phyloP scores from a whole-genome alignment of 2,797 vertebrate genomes.

The Centropyge bicolor region DNA sequence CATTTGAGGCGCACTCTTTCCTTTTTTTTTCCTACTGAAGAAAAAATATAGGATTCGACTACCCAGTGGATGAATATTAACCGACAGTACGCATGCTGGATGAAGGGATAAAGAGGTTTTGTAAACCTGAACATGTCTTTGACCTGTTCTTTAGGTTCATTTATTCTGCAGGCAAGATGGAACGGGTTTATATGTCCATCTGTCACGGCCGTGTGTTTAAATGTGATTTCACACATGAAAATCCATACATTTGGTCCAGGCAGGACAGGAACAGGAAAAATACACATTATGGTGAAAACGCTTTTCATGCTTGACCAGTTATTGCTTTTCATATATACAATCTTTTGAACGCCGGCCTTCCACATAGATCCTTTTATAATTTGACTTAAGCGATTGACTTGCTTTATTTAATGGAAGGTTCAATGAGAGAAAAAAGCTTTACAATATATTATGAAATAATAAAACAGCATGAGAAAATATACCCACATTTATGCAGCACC shows the following conservation, averaged over 20 bases:
- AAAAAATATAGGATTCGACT: not conserved
- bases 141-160: constrained; percentile 15
- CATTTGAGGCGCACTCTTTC: not conserved
- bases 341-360: not conserved
- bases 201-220: constrained; percentile 31
- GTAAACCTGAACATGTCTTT: constrained; percentile 13
- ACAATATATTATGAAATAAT: not conserved
- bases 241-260: constrained; percentile 21
- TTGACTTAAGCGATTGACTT: constrained; percentile 6
- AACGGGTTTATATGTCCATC: constrained; percentile 3
- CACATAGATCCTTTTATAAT: not conserved
- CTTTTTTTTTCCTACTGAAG: constrained; percentile 4
- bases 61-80: constrained; percentile 15
- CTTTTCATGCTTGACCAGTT: constrained; percentile 11
- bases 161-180: constrained; percentile 32
- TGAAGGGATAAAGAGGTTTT: constrained; percentile 23
- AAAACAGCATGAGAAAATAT: not conserved
- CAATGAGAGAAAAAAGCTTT: not conserved
- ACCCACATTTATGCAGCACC: not conserved
- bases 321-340: constrained; percentile 18
- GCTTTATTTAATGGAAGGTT: not conserved
- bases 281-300: not conserved
- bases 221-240: constrained; percentile 38
- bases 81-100: constrained; percentile 1
- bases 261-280: not conserved